Evolutionary conservation across 1,140 invertebrate species (phyloP), one percentile per base, ranked within the genome.

Genomic region (Temnothorax longispinosus): DNA sequence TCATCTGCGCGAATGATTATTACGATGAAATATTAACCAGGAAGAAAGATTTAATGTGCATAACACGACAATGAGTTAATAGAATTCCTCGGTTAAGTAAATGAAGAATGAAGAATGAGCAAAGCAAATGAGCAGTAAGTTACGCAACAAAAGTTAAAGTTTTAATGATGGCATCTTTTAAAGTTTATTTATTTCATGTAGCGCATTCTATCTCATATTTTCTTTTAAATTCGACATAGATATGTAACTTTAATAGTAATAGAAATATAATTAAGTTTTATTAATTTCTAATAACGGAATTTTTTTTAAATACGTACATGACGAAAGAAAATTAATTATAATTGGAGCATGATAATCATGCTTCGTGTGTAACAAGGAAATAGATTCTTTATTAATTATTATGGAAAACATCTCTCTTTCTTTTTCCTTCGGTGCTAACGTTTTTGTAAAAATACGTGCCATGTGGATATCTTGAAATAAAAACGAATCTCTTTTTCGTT

Each of bases 61-160:
- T 35, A 50, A 75, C 27, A 27, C 38, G 47, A 56, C 47, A 74
- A 50, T 50, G 58, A 60, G 27, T 75, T 84, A 75, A 84, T 75
- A 69, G 41, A 69, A 75, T 75, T 60, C 44, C 32, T 35, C 44
- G 44, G 56, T n/a, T 74, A 75, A 75, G 13, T 84, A 75, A 84
- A 38, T 21, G 80, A 60, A 41, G 69, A 52, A 54, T 21, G 6
- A 13, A 54, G 38, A 44, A 76, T 27, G 56, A 52, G 77, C 64
- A 21, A 47, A 56, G 50, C 21, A 75, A 84, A 60, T 72, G 80
- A 47, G 32, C 69, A 60, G 8, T 15, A 7, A 75, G 41, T 84
- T 84, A 50, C 56, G 56, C n/a, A 74, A 74, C 69, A 38, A 35
- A 32, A 58, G 67, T 74, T 60, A 60, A 60, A 58, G 52, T 74